A percentile compares a stretch with the other conserved stretches of the same genome.
These are phyloP conservation scores for Eugnorisma glareosa DNA, from an alignment of 2,888 invertebrate species.

Conservation along the genomic window DNA sequence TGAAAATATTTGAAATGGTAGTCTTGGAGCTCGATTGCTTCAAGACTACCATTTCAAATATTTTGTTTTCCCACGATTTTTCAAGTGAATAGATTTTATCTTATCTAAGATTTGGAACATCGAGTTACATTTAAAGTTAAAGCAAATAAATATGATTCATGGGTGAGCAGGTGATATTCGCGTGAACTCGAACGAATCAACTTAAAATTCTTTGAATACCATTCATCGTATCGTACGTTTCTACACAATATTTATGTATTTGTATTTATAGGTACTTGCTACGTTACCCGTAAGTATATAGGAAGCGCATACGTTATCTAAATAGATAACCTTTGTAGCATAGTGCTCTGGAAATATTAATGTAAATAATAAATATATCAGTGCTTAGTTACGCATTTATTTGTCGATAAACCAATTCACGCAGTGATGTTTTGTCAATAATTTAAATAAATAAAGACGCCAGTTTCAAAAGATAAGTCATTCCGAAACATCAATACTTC, in stretches of 20 bases:
- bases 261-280: not conserved
- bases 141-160: conserved; percentile 63
- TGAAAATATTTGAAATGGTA: not conserved
- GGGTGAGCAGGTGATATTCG: conserved; percentile 22
- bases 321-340: conserved; percentile 62
- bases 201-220: conserved; percentile 12
- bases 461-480: not conserved
- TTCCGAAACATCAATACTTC: not conserved
- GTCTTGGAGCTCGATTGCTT: not conserved
- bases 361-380: conserved; percentile 57
- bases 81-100: conserved; percentile 7
- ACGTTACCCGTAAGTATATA: conserved; percentile 45
- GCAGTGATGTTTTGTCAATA: conserved; percentile 4
- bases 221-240: conserved; percentile 2
- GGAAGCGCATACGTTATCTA: conserved; percentile 60
- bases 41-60: too few relatives aligned
- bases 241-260: conserved; percentile 22
- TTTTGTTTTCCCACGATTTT: conserved; percentile 25
- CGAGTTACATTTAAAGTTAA: conserved; percentile 2
- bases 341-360: conserved; percentile 52
- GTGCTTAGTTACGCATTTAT: conserved; percentile 50
- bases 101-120: conserved; percentile 5
- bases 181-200: conserved; percentile 20
- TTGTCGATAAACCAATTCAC: conserved; percentile 33
- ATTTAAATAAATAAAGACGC: conserved; percentile 13